Base-by-base conservation (phyloP, 2,888 invertebrate species). In the Microctonus hyperodae region DNA sequence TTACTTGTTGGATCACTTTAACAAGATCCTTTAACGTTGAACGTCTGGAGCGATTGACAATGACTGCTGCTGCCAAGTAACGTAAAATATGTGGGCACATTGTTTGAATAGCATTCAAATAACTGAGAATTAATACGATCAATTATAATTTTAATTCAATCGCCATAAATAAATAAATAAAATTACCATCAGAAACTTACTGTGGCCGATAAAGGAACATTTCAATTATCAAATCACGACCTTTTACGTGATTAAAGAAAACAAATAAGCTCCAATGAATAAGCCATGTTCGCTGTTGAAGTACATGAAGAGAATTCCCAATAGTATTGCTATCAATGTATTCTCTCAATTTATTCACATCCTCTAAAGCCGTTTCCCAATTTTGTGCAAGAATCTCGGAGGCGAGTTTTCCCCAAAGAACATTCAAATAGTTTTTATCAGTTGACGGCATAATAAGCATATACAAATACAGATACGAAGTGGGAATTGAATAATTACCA, bases 181-280 rank as follows among this genome's bases (percentile, higher is more conserved):
- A 62, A 67, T 23, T 55, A 1, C 16, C n/a, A 2, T 9, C 13
- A 55, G 20, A 64, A 50, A 87, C 90, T 88, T 85, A 95, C 89
- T 94, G 89, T n/a, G 95, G 95, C 79, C 95, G 92, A 83, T 98
- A 97, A 58, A 99, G 88, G 84, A 98, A 97, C 92, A 98, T 95
- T 82, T 99, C 99, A 76, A 99, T 97, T 74, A 99, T 95, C 62
- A 97, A 90, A 85, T 99, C 99, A 51, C 97, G 89, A 20, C 97
- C 97, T 85, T 98, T 97, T 0, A 94, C 92, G 81, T 98, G 98
- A 85, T 99, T 99, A 87, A 98, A 99, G 86, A 98, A 99, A 0
- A 99, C 97, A 85, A 98, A 96, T 33, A 99, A 89, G 72, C 97
- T 96, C 99, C 99, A 99, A 86, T 99, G 99, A 70, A 99, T 96